Evolutionary conservation across 2,888 invertebrate species (phyloP).

Genomic region (Agrotis ipsilon): DNA sequence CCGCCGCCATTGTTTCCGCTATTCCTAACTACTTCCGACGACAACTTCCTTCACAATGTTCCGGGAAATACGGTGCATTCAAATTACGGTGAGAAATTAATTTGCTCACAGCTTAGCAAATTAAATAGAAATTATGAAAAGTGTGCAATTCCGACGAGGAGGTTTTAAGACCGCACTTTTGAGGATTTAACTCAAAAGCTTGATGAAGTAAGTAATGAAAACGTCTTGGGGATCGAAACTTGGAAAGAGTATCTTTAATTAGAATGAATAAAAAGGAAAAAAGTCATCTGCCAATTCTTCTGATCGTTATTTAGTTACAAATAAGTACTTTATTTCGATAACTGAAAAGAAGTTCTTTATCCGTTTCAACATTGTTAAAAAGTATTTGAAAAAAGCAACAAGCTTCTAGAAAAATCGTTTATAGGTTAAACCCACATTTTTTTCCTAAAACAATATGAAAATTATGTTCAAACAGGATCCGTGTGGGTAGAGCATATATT

Average conservation of each 20-base stretch:
- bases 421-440: slow-evolving; percentile 37
- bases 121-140: slow-evolving; percentile 49
- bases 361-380: slow-evolving; percentile 1
- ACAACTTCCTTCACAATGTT: slow-evolving; percentile 72
- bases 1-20: slow-evolving; percentile 71
- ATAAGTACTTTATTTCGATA: slow-evolving; percentile 4
- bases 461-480: slow-evolving; percentile 47
- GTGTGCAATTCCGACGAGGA: slow-evolving; percentile 12
- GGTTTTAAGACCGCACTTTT: slow-evolving; percentile 28
- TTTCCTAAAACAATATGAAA: slow-evolving; percentile 22
- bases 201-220: slow-evolving; percentile 25
- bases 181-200: slow-evolving; percentile 13
- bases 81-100: slow-evolving; percentile 51
- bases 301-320: not conserved
- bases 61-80: slow-evolving; percentile 58
- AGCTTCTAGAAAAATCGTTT: slow-evolving; percentile 20
- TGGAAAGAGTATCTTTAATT: no score
- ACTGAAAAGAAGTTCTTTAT: not conserved
- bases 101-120: slow-evolving; percentile 44
- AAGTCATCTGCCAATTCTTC: no score
- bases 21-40: slow-evolving; percentile 76
- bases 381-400: not conserved
- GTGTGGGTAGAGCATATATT: slow-evolving; percentile 36
- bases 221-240: not conserved
- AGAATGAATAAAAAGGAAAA: no score